Conservation (phyloP, 2,888 invertebrate species). For the Reticulitermes lucifugus region DNA sequence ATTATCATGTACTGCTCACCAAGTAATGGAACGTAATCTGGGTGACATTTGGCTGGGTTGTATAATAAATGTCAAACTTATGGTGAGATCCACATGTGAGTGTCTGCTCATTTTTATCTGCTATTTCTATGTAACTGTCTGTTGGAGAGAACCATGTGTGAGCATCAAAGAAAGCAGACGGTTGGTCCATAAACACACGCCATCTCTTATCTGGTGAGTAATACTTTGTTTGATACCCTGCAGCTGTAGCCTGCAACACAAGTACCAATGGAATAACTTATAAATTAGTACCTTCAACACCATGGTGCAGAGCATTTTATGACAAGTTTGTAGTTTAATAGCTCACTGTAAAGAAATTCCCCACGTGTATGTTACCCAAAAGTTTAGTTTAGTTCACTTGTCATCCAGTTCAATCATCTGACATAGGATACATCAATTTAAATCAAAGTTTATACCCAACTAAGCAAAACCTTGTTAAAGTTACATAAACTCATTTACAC, state of each 20-base stretch:
- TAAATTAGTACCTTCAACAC: too few species aligned
- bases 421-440: too few species aligned
- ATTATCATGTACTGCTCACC: constrained; percentile 42
- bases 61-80: constrained; percentile 60
- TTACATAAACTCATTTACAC: too few species aligned
- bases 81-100: constrained; percentile 59
- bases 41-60: constrained; percentile 51
- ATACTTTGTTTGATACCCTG: constrained; percentile 62
- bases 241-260: constrained; percentile 58
- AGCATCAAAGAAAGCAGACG: constrained; percentile 60
- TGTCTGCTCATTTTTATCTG: constrained; percentile 57
- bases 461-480: too few species aligned
- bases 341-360: too few species aligned
- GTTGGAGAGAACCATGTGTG: constrained; percentile 61
- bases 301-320: too few species aligned
- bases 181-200: constrained; percentile 62
- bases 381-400: too few species aligned
- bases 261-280: not conserved
- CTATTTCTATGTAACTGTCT: constrained; percentile 59
- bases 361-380: too few species aligned
- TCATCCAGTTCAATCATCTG: too few species aligned
- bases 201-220: constrained; percentile 62
- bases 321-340: too few species aligned
- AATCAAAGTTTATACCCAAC: too few species aligned
- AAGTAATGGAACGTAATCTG: constrained; percentile 51